Evolutionary conservation across 2,888 invertebrate genomes (phyloP), one percentile per base, ranked within the genome.

Genomic region (Anaspis maculata): DNA sequence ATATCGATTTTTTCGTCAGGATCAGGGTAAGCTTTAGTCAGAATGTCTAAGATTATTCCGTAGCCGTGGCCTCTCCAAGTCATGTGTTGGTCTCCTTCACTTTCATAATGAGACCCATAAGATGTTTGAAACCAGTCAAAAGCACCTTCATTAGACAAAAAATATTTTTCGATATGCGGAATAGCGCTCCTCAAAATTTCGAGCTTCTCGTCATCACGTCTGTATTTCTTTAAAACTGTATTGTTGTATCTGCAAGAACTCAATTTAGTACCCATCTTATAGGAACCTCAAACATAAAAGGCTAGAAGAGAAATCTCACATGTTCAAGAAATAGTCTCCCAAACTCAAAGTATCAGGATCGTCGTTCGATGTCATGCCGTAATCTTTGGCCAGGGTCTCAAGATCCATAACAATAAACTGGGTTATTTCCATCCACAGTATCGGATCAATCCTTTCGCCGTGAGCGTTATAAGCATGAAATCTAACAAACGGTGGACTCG

Each of bases 81-180:
- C 4, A 9, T 7, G 5, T 9, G 5, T 5, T 9, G 11, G 12
- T 24, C 4, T 10, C 24, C 24, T 11, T 24, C 24, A 10, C 10
- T 10, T 9, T 24, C 24, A 24, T 24, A 24, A 10, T 24, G 24
- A 10, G 10, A 4, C 5, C 11, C 10, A 7, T 4, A 5, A 7
- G 24, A 24, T 24, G 24, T 5, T 24, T 24, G 4, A 10, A 6
- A 66, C 74, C 84, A 64, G 54, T 74, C 57, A 67, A 74, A 72
- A 44, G 79, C 63, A 30, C 78, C 54, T 37, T 52, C 51, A 2
- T 35, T 39, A 15, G 36, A 37, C 6, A 47, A 25, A 3, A 49
- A 40, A 19, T 32, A 32, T 3, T 43, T 32, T 14, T 49, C 43
- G 22, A 50, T 48, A 16, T 35, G 35, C 13, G 11, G 5, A 7